These are phyloP conservation scores for Thunnus maccoyii DNA, from an alignment of 2,113 vertebrate genomes.

Conservation along the genomic window DNA sequence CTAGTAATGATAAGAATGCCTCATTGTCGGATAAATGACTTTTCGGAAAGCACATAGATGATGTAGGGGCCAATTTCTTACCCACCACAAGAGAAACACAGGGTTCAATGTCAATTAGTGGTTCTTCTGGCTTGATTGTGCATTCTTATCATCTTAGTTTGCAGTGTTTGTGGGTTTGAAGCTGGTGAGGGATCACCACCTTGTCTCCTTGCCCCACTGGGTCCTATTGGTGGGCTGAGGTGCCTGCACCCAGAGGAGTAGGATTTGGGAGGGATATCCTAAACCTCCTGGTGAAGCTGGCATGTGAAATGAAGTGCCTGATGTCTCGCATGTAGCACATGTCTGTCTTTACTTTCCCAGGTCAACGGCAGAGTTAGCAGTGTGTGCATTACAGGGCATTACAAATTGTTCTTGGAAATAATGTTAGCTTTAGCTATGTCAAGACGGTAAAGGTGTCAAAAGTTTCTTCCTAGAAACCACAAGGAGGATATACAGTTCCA, in stretches of 20 bases:
- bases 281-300: too few relatives aligned
- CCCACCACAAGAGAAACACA: background rate
- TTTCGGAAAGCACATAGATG: background rate
- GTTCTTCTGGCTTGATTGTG: background rate
- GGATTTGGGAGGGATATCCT: background rate
- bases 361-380: background rate
- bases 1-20: background rate
- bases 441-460: background rate
- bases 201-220: background rate
- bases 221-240: background rate
- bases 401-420: background rate
- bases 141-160: background rate
- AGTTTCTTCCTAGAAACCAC: too few relatives aligned
- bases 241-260: background rate
- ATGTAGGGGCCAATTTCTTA: background rate
- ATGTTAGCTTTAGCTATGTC: background rate
- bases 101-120: background rate
- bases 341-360: background rate
- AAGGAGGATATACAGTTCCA: too few relatives aligned
- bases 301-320: too few relatives aligned
- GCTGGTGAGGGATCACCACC: background rate
- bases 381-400: background rate
- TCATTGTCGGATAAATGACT: conserved; percentile 4
- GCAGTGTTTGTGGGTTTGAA: background rate
- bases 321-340: too few relatives aligned